phyloP scores from a whole-genome alignment of 1,140 invertebrate species.

The Ceratitis capitata region DNA sequence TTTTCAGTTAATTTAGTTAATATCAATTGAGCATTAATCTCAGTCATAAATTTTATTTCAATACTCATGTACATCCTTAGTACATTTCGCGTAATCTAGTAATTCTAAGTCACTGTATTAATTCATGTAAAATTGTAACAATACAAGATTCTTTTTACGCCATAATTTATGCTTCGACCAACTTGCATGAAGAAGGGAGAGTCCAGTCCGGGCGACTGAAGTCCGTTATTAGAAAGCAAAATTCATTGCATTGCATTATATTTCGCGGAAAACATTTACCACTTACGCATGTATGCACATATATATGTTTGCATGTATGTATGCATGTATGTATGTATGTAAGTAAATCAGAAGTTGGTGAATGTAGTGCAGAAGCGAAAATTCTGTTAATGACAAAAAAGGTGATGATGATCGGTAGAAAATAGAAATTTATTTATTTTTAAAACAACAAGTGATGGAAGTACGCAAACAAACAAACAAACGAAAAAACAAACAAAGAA shows the following conservation, averaged over 20 bases:
- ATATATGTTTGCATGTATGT: neutral
- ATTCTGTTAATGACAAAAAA: constrained; percentile 33
- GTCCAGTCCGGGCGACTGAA: neutral
- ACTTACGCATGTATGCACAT: neutral
- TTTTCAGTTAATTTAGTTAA: too few relatives aligned
- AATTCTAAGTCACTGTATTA: too few relatives aligned
- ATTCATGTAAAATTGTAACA: neutral
- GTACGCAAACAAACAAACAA: neutral
- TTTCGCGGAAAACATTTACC: neutral
- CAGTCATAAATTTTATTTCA: too few relatives aligned
- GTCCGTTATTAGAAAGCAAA: constrained; percentile 21
- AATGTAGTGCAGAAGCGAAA: constrained; percentile 27
- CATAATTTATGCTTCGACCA: constrained; percentile 23
- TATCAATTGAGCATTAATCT: too few relatives aligned
- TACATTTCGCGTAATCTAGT: too few relatives aligned
- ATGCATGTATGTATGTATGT: neutral
- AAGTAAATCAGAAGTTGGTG: constrained; percentile 7
- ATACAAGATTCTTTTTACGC: neutral
- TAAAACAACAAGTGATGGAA: neutral
- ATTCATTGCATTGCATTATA: constrained; percentile 20
- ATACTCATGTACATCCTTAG: too few relatives aligned
- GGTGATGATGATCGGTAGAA: constrained; percentile 27
- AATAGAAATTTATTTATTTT: constrained; percentile 36
- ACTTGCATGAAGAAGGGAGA: neutral
- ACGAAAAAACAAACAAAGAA: too few relatives aligned